Evolutionary conservation across 2,888 invertebrate species (phyloP).

Genomic region (Ptilodon capucinus): DNA sequence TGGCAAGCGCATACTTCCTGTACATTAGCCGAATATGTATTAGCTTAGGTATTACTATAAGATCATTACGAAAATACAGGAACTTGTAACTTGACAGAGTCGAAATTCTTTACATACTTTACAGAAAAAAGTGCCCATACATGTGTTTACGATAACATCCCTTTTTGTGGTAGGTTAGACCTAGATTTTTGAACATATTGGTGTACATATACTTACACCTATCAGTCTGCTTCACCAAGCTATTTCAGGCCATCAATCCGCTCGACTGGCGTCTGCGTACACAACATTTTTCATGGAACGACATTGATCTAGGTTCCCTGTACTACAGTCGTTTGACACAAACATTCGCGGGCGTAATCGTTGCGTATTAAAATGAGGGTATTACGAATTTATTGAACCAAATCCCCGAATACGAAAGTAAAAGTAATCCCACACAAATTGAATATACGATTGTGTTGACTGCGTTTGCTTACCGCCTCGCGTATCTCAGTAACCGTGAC

Average conservation of each 20-base stretch:
- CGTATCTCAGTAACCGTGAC: background rate
- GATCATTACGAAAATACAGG: too few relatives aligned
- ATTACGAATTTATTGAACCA: background rate
- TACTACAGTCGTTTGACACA: background rate
- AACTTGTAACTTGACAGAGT: too few relatives aligned
- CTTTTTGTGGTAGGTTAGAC: too few relatives aligned
- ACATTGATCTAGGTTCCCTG: background rate
- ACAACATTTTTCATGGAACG: background rate
- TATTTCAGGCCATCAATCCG: background rate
- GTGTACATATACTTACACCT: background rate
- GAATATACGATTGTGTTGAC: conserved; percentile 3
- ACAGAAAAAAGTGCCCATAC: too few relatives aligned
- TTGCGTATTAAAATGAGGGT: background rate
- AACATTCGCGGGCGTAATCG: background rate
- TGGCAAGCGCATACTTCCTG: background rate
- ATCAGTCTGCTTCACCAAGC: background rate
- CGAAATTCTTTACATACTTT: too few relatives aligned
- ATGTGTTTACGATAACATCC: too few relatives aligned
- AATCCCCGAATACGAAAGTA: conserved; percentile 2
- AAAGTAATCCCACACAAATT: conserved; percentile 6
- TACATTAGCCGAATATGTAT: background rate
- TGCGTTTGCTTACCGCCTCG: background rate
- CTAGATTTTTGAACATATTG: background rate
- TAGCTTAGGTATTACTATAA: background rate
- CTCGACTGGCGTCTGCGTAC: background rate